phyloP scores from a whole-genome alignment of 2,888 invertebrate genomes.

The Drosophila flavopinicola region DNA sequence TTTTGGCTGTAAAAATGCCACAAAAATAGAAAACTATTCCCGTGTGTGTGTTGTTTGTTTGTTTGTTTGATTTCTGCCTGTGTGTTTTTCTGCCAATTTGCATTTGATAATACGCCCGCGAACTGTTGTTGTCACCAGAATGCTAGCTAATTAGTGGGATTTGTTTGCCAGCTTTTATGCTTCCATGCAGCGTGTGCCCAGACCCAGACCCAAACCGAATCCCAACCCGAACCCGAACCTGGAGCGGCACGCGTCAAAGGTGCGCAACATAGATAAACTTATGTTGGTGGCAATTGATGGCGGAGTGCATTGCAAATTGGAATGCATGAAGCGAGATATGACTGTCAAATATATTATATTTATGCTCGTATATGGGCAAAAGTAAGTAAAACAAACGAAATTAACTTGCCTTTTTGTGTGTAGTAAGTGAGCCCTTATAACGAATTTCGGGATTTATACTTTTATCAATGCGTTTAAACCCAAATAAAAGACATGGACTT shows the following conservation, averaged over 20 bases:
- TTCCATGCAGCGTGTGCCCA: conserved; percentile 26
- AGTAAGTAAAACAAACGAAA: conserved; percentile 7
- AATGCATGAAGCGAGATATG: conserved; percentile 14
- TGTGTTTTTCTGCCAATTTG: conserved; percentile 64
- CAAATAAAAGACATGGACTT: not conserved
- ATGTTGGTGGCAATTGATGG: conserved; percentile 18
- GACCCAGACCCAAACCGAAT: not conserved
- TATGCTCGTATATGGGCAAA: conserved; percentile 9
- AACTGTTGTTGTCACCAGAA: conserved; percentile 38
- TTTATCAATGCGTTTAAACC: not conserved
- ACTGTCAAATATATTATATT: not conserved
- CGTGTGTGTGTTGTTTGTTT: conserved; percentile 17
- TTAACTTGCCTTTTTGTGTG: not conserved
- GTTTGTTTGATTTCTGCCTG: conserved; percentile 6
- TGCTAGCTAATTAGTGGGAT: conserved; percentile 69
- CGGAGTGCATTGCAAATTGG: conserved; percentile 10
- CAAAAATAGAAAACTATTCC: too few relatives aligned
- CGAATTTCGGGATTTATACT: not conserved
- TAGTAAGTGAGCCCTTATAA: conserved; percentile 3
- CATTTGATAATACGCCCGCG: conserved; percentile 74
- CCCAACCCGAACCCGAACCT: too few relatives aligned
- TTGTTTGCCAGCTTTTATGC: conserved; percentile 66
- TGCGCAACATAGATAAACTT: conserved; percentile 15
- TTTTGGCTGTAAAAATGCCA: conserved; percentile 33
- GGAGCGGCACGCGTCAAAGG: conserved; percentile 62